Percentiles rank a stretch among this genome's conserved stretches.
These are phyloP conservation scores for Rhamnusium bicolor DNA, from an alignment of 2,888 invertebrate species.

Conservation along the genomic window DNA sequence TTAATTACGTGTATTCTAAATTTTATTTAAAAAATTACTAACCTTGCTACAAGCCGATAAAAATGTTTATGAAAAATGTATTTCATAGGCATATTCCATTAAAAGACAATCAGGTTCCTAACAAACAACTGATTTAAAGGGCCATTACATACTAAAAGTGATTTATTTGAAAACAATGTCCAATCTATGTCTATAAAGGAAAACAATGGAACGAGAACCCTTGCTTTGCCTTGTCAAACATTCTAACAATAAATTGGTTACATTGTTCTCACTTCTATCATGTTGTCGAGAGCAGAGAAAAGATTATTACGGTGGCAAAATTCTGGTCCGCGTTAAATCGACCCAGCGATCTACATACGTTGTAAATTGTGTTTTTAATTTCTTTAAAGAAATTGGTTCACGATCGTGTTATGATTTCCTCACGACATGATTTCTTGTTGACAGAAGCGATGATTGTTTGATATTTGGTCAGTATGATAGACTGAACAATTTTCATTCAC, in stretches of 20 bases:
- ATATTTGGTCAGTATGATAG: too few relatives aligned
- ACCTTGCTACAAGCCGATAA: not conserved
- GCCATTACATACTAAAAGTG: constrained; percentile 43
- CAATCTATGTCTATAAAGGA: constrained; percentile 59
- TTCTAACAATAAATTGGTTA: constrained; percentile 65
- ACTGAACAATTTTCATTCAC: too few relatives aligned
- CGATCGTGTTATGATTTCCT: too few relatives aligned
- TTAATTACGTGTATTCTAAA: too few relatives aligned
- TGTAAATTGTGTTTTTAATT: too few relatives aligned
- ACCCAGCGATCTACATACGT: not conserved
- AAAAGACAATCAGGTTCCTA: constrained; percentile 21
- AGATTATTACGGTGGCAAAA: constrained; percentile 20
- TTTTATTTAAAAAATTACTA: not conserved
- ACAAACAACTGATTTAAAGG: constrained; percentile 26
- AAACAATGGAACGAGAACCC: constrained; percentile 62
- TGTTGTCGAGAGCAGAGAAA: constrained; percentile 44
- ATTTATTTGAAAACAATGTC: constrained; percentile 63
- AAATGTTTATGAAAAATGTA: constrained; percentile 1
- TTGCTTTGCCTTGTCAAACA: constrained; percentile 62
- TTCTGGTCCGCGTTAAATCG: not conserved
- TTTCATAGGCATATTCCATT: constrained; percentile 29
- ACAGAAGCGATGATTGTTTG: too few relatives aligned
- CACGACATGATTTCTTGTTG: too few relatives aligned
- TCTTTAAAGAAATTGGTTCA: too few relatives aligned
- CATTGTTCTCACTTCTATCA: constrained; percentile 60